These are phyloP conservation scores for Solea senegalensis DNA, from an alignment of 2,113 vertebrate genomes.

Conservation along the genomic window DNA sequence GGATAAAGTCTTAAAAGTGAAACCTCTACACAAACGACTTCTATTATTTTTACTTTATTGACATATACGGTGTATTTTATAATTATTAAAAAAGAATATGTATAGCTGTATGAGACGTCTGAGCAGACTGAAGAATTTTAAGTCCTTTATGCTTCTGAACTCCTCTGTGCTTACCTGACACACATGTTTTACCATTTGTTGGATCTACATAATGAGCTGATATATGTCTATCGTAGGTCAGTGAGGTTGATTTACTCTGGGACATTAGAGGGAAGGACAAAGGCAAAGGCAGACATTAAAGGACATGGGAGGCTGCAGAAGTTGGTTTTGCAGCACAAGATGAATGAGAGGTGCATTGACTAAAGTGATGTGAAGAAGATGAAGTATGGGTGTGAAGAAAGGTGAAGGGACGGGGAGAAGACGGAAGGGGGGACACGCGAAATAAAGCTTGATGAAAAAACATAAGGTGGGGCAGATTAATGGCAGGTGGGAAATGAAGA, in stretches of 20 bases:
- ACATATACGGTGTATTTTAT: background rate
- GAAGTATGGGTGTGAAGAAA: conserved; percentile 2
- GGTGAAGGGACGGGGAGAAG: background rate
- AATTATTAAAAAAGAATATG: background rate
- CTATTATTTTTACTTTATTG: too few relatives aligned
- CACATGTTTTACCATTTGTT: background rate
- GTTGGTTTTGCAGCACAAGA: background rate
- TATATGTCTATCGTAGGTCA: background rate
- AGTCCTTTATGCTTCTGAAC: background rate
- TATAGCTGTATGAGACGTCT: background rate
- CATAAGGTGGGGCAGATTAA: conserved; percentile 16
- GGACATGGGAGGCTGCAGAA: background rate
- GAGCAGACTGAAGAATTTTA: background rate
- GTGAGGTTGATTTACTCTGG: background rate
- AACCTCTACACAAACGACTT: background rate
- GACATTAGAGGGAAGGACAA: too few relatives aligned
- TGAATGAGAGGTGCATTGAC: conserved; percentile 10
- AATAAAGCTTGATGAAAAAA: background rate
- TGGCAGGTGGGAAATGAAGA: conserved; percentile 27
- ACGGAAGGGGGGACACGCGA: background rate
- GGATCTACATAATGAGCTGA: too few relatives aligned
- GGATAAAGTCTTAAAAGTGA: background rate
- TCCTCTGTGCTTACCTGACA: background rate
- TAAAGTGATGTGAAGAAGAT: conserved; percentile 22
- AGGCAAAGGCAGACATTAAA: background rate